phyloP scores from a whole-genome alignment of 2,888 invertebrate genomes.

The Artemia sp. region DNA sequence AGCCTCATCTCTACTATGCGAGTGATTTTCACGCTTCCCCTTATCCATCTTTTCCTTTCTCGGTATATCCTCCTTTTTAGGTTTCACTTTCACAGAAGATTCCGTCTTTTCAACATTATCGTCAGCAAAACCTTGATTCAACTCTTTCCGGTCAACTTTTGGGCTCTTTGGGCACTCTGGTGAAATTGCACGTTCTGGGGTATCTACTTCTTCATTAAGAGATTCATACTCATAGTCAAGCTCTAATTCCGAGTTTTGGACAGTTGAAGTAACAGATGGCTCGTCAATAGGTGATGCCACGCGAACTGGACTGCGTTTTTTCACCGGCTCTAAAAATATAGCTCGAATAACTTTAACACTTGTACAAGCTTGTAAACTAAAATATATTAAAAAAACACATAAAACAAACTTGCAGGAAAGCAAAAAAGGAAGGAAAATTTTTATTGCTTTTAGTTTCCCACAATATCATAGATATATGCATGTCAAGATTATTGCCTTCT shows the following conservation, averaged over 20 bases:
- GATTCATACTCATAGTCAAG: constrained; percentile 6
- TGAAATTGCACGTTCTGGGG: background rate
- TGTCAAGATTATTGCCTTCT: too few species aligned
- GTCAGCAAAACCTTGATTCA: background rate
- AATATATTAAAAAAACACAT: too few species aligned
- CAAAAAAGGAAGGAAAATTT: too few species aligned
- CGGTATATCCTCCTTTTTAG: background rate
- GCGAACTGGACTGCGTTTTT: background rate
- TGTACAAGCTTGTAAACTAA: too few species aligned
- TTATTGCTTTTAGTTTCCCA: too few species aligned
- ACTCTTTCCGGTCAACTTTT: background rate
- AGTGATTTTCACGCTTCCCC: constrained; percentile 3
- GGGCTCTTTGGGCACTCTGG: too few species aligned
- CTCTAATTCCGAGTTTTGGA: constrained; percentile 10
- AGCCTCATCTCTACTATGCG: background rate
- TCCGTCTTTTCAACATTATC: background rate
- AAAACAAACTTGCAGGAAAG: too few species aligned
- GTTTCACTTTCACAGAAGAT: background rate
- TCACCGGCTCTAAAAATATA: too few species aligned
- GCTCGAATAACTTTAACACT: too few species aligned
- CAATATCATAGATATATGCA: too few species aligned
- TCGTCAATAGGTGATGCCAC: background rate
- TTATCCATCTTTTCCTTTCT: background rate
- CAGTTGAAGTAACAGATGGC: constrained; percentile 7
- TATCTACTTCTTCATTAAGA: background rate